Evolutionary conservation across 2,888 invertebrate genomes (phyloP).

Genomic region (Parascotia fuliginaria): DNA sequence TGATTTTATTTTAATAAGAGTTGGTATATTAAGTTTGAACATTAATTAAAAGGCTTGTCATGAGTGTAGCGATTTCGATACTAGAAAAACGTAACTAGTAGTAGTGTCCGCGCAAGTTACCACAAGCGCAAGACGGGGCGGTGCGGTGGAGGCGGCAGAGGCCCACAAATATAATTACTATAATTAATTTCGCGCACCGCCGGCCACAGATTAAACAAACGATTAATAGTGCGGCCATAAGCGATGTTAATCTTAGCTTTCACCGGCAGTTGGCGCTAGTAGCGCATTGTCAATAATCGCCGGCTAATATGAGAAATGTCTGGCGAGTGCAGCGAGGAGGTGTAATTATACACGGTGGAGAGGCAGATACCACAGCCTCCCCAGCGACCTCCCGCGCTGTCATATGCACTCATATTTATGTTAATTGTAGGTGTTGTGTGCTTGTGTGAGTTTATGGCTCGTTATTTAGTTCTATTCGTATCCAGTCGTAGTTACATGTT

Average conservation of each 20-base stretch:
- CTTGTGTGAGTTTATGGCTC: background rate
- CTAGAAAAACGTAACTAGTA: slow-evolving; percentile 3
- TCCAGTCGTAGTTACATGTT: too few relatives aligned
- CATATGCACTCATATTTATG: slow-evolving; percentile 66
- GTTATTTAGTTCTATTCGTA: background rate
- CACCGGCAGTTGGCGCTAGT: slow-evolving; percentile 70
- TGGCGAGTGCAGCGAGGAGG: slow-evolving; percentile 40
- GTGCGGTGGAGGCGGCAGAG: background rate
- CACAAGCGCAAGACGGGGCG: background rate
- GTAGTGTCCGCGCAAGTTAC: background rate
- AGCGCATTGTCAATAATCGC: slow-evolving; percentile 69
- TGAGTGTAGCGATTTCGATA: slow-evolving; percentile 1
- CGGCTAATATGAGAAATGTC: slow-evolving; percentile 57
- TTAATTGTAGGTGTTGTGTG: slow-evolving; percentile 46
- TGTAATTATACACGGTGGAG: slow-evolving; percentile 53
- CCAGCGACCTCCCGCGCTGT: slow-evolving; percentile 44
- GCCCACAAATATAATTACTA: slow-evolving; percentile 45
- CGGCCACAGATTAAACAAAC: slow-evolving; percentile 69
- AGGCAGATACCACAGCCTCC: slow-evolving; percentile 11
- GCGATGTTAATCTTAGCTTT: slow-evolving; percentile 78
- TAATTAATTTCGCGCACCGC: slow-evolving; percentile 74
- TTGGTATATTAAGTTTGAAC: slow-evolving; percentile 4
- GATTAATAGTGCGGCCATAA: slow-evolving; percentile 72
- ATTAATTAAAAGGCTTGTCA: slow-evolving; percentile 4
- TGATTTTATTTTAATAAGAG: slow-evolving; percentile 35